These are phyloP conservation scores for Gobionotothen gibberifrons DNA, from an alignment of 2,797 vertebrate species.

Conservation along the genomic window DNA sequence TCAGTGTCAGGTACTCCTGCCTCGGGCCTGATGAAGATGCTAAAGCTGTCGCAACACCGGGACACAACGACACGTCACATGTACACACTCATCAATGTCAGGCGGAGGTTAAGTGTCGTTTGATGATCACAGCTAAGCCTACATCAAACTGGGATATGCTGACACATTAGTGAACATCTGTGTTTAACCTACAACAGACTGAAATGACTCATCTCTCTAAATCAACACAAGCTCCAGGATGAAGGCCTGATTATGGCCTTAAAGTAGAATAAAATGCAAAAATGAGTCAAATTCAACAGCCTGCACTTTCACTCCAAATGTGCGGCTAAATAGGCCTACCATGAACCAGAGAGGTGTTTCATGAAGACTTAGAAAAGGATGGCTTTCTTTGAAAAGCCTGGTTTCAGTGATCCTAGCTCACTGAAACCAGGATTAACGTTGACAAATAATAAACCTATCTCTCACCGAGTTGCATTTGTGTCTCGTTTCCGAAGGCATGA, in stretches of 20 bases:
- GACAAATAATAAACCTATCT: background rate
- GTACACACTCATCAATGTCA: constrained; percentile 26
- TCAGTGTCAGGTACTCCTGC: constrained; percentile 1
- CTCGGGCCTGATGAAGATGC: constrained; percentile 4
- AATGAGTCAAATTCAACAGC: constrained; percentile 15
- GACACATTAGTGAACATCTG: constrained; percentile 30
- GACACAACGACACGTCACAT: constrained; percentile 39
- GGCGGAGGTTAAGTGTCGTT: constrained; percentile 12
- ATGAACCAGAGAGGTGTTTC: constrained; percentile 21
- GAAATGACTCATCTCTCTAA: background rate
- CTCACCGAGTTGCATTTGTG: background rate
- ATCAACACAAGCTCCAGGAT: background rate
- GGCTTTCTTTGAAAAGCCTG: background rate
- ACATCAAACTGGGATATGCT: constrained; percentile 25
- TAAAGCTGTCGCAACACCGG: constrained; percentile 34
- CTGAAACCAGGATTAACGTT: background rate
- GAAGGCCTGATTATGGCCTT: constrained; percentile 7
- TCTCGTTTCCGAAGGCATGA: background rate
- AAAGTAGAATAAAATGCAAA: constrained; percentile 17
- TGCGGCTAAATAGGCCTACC: background rate
- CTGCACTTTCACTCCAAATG: constrained; percentile 17
- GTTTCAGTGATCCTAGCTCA: background rate
- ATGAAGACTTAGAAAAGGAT: background rate
- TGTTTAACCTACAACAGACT: constrained; percentile 33
- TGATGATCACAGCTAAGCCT: background rate